Evolutionary conservation across 2,888 invertebrate species (phyloP).

Genomic region (Stegophylla sp.): DNA sequence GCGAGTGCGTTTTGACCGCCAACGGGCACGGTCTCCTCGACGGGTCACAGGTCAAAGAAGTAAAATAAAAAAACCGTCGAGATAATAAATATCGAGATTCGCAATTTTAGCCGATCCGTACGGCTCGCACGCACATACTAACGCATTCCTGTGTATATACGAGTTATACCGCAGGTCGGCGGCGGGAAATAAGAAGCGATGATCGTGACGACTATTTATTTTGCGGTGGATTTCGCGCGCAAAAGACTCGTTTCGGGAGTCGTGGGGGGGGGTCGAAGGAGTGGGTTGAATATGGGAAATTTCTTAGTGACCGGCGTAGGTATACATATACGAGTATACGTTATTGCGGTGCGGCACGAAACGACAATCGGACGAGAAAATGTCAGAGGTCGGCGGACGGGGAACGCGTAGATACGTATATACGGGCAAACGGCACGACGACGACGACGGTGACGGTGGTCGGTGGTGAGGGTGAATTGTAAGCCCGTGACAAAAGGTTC

Average conservation of each 20-base stretch:
- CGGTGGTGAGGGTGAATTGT: not conserved
- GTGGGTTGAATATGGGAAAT: not conserved
- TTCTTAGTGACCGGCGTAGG: constrained; percentile 6
- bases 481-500: constrained; percentile 54
- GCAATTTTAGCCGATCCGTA: too few species aligned
- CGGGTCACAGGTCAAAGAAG: too few species aligned
- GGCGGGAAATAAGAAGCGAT: too few species aligned
- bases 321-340: not conserved
- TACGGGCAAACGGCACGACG: not conserved
- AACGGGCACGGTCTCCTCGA: too few species aligned
- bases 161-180: too few species aligned
- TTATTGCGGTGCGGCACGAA: not conserved
- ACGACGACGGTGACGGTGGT: not conserved
- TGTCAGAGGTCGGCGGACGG: not conserved
- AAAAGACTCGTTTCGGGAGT: not conserved
- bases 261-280: not conserved
- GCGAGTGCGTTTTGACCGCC: too few species aligned
- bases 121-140: too few species aligned
- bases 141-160: too few species aligned
- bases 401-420: too few species aligned
- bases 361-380: constrained; percentile 11
- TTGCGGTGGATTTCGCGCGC: not conserved
- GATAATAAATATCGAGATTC: too few species aligned
- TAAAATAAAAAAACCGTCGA: too few species aligned
- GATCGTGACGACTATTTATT: constrained; percentile 41